Conservation (phyloP, 1,140 invertebrate genomes). For the Brachionus manjavacas region DNA sequence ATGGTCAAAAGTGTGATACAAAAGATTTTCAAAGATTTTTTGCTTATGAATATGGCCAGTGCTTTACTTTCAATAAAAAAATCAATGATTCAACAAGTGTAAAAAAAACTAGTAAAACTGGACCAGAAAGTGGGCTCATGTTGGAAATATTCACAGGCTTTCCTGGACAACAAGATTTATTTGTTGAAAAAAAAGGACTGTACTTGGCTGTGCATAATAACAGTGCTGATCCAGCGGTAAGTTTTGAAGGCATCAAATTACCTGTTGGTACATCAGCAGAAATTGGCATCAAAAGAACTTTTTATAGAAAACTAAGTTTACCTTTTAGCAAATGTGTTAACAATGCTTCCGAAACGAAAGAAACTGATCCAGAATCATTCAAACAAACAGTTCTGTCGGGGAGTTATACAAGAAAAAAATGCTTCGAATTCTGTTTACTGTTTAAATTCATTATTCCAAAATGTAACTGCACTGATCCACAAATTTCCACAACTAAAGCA, state of each 20-base stretch:
- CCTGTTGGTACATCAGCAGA: neutral
- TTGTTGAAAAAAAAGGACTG: conserved; percentile 11
- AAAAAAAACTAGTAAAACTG: conserved; percentile 13
- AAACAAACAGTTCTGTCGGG: neutral
- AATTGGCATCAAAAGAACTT: neutral
- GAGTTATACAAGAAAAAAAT: neutral
- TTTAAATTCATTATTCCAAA: neutral
- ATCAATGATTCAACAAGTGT: neutral
- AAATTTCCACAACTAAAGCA: too few species aligned
- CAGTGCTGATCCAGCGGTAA: neutral
- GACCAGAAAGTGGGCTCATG: conserved; percentile 8
- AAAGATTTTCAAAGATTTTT: neutral
- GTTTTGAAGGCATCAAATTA: conserved; percentile 5
- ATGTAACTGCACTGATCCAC: conserved; percentile 29
- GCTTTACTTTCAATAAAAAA: neutral
- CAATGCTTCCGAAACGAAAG: neutral
- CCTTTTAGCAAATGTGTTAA: neutral
- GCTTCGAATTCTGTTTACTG: neutral
- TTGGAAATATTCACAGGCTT: neutral
- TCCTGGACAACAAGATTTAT: neutral
- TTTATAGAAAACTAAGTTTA: neutral
- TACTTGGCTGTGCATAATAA: conserved; percentile 6
- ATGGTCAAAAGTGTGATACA: neutral
- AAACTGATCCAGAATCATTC: neutral
- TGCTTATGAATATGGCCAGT: neutral